Conservation (phyloP, 2,797 vertebrate species). For the Parambassis ranga region DNA sequence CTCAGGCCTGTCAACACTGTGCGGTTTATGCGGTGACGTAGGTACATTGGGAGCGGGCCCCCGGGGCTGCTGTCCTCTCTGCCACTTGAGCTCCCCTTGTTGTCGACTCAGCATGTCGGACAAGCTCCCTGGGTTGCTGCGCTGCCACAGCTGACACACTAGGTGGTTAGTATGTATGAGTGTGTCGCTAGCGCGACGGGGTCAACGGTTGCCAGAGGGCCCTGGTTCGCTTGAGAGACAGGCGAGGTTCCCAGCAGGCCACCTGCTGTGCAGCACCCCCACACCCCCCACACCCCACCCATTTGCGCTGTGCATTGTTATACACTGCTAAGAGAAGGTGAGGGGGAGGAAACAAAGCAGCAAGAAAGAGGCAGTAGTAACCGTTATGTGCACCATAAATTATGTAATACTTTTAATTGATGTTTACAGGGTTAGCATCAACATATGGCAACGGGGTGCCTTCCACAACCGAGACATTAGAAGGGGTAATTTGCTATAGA, state of each 20-base stretch:
- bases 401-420: constrained; percentile 1
- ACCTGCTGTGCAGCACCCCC: constrained; percentile 39
- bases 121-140: constrained; percentile 56
- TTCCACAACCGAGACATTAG: neutral
- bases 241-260: constrained; percentile 29
- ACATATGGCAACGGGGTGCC: neutral
- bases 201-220: constrained; percentile 60
- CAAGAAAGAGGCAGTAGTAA: neutral
- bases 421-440: constrained; percentile 3
- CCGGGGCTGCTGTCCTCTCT: constrained; percentile 46
- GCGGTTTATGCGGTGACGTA: constrained; percentile 17
- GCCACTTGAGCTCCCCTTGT: constrained; percentile 54
- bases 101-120: constrained; percentile 71
- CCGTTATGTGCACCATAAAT: neutral
- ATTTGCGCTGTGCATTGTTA: constrained; percentile 27
- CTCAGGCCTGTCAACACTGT: constrained; percentile 19
- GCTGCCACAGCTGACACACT: constrained; percentile 33
- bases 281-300: too few species aligned
- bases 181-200: constrained; percentile 30
- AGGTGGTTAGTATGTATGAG: constrained; percentile 54
- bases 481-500: constrained; percentile 2
- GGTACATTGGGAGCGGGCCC: constrained; percentile 22
- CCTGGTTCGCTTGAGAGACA: constrained; percentile 38
- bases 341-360: neutral
- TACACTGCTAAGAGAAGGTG: constrained; percentile 25